A percentile compares a stretch with the other conserved stretches of the same genome.
These are phyloP conservation scores for Stomorhina lunata DNA, from an alignment of 2,888 invertebrate species.

Conservation along the genomic window DNA sequence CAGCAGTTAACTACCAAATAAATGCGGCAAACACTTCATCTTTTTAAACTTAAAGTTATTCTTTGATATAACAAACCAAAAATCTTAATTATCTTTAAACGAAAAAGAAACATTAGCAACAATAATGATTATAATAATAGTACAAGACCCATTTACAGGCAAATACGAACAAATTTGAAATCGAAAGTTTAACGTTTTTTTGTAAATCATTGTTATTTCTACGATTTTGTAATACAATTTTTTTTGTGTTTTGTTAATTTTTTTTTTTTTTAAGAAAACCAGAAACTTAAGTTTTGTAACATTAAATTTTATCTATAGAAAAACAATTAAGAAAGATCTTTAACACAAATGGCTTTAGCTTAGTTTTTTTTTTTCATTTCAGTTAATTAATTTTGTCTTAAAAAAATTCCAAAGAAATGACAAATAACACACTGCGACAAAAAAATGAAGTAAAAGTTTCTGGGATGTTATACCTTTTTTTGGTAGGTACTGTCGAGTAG, in stretches of 20 bases:
- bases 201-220: slow-evolving; percentile 22
- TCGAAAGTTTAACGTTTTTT: slow-evolving; percentile 37
- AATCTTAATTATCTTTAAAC: slow-evolving; percentile 44
- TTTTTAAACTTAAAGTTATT: not conserved
- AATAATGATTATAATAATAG: not conserved
- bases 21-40: slow-evolving; percentile 16
- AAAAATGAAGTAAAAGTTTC: too few relatives aligned
- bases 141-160: not conserved
- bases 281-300: not conserved
- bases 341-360: not conserved
- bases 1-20: slow-evolving; percentile 34
- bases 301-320: not conserved
- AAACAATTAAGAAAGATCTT: slow-evolving; percentile 5
- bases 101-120: not conserved
- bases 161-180: slow-evolving; percentile 34
- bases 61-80: not conserved
- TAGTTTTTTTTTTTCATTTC: not conserved
- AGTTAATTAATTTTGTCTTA: not conserved
- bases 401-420: not conserved
- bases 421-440: too few relatives aligned
- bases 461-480: too few relatives aligned
- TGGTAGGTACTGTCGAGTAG: too few relatives aligned
- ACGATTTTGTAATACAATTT: slow-evolving; percentile 26
- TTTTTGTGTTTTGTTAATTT: not conserved
- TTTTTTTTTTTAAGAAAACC: not conserved